phyloP scores from a whole-genome alignment of 2,113 vertebrate genomes.

The Gorsachius goisagi region DNA sequence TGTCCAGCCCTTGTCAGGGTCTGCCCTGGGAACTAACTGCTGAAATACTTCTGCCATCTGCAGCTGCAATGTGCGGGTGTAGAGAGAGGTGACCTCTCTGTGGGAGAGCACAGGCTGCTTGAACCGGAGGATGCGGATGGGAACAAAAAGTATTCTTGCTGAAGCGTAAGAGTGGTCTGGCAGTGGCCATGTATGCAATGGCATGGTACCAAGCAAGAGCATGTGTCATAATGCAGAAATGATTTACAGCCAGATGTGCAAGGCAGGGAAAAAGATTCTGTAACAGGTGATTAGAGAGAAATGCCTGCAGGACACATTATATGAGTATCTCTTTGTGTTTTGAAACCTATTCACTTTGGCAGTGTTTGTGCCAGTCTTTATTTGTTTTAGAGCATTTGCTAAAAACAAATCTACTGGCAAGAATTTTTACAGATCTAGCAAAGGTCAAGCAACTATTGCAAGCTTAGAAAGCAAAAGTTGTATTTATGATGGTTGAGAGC shows the following conservation, averaged over 20 bases:
- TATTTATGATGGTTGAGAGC: background rate
- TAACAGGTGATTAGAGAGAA: background rate
- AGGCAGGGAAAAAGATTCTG: background rate
- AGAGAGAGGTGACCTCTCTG: background rate
- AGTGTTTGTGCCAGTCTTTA: background rate
- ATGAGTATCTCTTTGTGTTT: background rate
- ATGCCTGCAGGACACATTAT: background rate
- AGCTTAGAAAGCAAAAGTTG: background rate
- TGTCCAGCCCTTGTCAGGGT: background rate
- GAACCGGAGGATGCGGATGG: background rate
- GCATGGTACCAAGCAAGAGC: background rate
- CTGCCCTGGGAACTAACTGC: background rate
- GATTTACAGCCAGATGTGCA: background rate
- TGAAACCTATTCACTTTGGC: background rate
- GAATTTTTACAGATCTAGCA: background rate
- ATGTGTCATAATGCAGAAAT: fast-evolving
- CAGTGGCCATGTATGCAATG: background rate
- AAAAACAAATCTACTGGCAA: background rate
- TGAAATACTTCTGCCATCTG: background rate
- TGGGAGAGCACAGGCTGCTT: background rate
- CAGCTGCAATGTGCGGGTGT: background rate
- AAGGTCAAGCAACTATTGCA: background rate
- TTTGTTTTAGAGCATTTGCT: background rate
- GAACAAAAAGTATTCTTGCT: background rate
- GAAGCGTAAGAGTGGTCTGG: background rate